Evolutionary conservation across 2,113 vertebrate species (phyloP), one percentile per base, ranked within the genome.

Genomic region (Plecturocebus donacophilus): DNA sequence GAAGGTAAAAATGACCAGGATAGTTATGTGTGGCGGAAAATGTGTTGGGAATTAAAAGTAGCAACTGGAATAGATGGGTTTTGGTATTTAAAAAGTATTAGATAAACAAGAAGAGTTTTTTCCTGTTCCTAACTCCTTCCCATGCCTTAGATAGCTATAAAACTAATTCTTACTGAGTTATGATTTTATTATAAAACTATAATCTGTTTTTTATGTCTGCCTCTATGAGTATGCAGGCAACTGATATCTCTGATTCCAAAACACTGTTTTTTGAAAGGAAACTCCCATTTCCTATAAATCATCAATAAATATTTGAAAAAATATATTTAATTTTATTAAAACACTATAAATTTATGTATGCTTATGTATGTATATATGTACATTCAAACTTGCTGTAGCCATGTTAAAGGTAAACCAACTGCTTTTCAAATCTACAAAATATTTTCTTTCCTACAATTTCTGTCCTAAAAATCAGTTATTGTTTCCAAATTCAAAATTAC

Each of bases 401-500:
- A 47, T 76, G 6, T 91, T 95, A 82, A 61, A 96, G 70, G 73
- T 95, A 85, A 90, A 84, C 23, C 7, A 13, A 79, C 40, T 85
- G 64, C 45, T 84, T 76, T 85, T 68, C 17, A 88, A 80, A 75
- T 73, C 61, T 23, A 54, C 38, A 79, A 42, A 91, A 80, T 84
- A 84, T 77, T 87, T 95, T 82, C 21, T 80, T 90, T 76, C n/a
- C 21, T 80, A 52, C 12, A 81, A 10, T 87, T 90, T 90, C 38
- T 84, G 8, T 71, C 32, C 42, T 90, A 81, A 83, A 70, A 81
- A 52, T 61, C 49, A 38, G 9, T 87, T 95, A 45, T 80, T 94
- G 38, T 86, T 90, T 95, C 49, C 20, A 87, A 90, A 71, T 90
- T 86, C n/a, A 97, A 82, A 68, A 77, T 90, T 19, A 91, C 58